Base-by-base conservation (phyloP, 2,113 vertebrate species). In the Acanthochromis polyacanthus region DNA sequence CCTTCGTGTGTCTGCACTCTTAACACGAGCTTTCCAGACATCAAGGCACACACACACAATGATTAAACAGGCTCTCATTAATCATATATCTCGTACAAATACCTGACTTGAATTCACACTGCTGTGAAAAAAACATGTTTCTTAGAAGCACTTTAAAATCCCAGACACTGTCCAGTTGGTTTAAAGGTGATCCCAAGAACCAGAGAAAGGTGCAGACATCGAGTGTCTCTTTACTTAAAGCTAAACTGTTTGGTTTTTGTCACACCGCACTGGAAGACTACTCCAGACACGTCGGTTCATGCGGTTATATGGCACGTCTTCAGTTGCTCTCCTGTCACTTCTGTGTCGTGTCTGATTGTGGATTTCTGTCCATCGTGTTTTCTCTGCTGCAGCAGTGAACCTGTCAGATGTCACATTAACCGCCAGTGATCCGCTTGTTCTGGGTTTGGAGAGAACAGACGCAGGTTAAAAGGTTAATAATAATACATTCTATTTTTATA, bases 391-490 rank as follows among this genome's bases (percentile, higher is more conserved):
- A 36, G 43, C 38, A 59, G 55, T 40, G 43, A 67, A 30, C 15
- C 17, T 25, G 14, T 43, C 56, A 20, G 51, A 36, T 4, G 55
- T 30, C 36, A 45, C 12, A 12, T 89, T 84, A 93, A 20, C 88
- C 90, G 40, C 89, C 77, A 16, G 82, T 84, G 64, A 69, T 88
- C 72, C 89, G 10, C 57, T 89, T 92, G 67, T 81, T 82, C 92
- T 93, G 85, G 9, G 22, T 16, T 65, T 6, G 17, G 20, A 80
- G 40, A 19, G 6, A 10, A 66, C 38, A 50, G 11, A 81, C 4
- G 56, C 10, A 5, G 6, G 12, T 65, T 45, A 45, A 40, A 10
- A 20, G 22, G 12, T 25, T 10, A 9, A 25, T 25, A 25, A 25
- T 25, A 25, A 25, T 25, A 25, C 25, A n/a, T n/a, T n/a, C n/a